phyloP scores from a whole-genome alignment of 2,113 vertebrate genomes.

The Bungarus multicinctus region DNA sequence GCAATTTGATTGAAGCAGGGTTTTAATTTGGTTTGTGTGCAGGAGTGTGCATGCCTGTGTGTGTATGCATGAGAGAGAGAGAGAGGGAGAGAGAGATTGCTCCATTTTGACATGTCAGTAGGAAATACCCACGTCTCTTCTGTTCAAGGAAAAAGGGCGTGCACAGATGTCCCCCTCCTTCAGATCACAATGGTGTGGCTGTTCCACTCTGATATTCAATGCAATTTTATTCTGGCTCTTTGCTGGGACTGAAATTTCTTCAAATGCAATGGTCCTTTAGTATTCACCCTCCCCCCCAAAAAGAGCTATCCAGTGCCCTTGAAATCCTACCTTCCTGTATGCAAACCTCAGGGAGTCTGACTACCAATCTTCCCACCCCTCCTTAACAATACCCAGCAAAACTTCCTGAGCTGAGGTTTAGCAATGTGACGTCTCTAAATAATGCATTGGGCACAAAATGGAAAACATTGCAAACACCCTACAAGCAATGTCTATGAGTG shows the following conservation, averaged over 20 bases:
- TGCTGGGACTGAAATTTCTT: neutral
- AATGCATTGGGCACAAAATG: neutral
- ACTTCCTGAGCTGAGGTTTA: neutral
- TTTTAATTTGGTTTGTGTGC: neutral
- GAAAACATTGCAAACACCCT: neutral
- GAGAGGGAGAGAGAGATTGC: neutral
- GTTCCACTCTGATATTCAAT: neutral
- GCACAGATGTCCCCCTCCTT: neutral
- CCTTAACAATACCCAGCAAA: neutral
- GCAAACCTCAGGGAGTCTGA: neutral
- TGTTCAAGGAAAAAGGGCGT: neutral
- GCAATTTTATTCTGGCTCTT: neutral
- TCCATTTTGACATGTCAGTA: neutral
- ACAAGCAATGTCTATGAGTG: neutral
- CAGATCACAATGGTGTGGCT: neutral
- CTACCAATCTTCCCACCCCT: neutral
- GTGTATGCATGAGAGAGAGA: too few species aligned
- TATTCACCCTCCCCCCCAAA: neutral
- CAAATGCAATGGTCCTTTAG: neutral
- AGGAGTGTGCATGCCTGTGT: neutral
- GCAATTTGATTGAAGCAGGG: neutral
- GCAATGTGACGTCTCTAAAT: neutral
- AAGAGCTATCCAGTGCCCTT: neutral
- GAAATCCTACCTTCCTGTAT: neutral
- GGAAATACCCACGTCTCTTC: neutral